Evolutionary conservation across 2,888 invertebrate genomes (phyloP).

Genomic region (Boloria selene): DNA sequence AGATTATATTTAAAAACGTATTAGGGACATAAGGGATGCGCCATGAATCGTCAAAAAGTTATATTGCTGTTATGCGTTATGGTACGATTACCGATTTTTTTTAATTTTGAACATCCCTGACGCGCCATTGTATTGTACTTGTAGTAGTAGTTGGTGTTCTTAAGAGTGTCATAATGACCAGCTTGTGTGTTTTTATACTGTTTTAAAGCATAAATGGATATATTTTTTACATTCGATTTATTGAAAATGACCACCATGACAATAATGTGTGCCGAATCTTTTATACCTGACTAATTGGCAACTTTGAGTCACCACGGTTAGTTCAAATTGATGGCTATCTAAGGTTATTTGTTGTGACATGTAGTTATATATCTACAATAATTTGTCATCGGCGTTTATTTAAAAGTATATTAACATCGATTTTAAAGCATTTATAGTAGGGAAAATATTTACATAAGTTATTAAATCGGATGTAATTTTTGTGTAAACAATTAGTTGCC

Average conservation of each 20-base stretch:
- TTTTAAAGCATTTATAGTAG: constrained; percentile 1
- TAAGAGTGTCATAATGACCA: constrained; percentile 63
- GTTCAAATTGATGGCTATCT: constrained; percentile 73
- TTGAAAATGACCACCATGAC: constrained; percentile 69
- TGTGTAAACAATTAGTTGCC: constrained; percentile 19
- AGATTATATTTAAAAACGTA: neutral
- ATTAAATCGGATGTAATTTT: neutral
- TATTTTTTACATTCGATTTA: constrained; percentile 70
- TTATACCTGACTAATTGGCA: constrained; percentile 73
- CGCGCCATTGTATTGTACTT: constrained; percentile 72
- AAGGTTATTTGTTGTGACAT: constrained; percentile 81
- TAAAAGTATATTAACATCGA: constrained; percentile 37
- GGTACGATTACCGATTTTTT: constrained; percentile 50
- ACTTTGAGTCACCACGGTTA: constrained; percentile 78
- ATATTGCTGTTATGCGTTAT: neutral
- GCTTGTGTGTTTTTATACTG: constrained; percentile 67
- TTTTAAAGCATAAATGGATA: constrained; percentile 66
- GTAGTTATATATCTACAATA: constrained; percentile 61
- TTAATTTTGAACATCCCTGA: constrained; percentile 52
- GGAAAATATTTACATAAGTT: neutral
- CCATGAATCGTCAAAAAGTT: neutral
- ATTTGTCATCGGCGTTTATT: constrained; percentile 61
- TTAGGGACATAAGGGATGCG: neutral
- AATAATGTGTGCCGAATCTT: constrained; percentile 80
- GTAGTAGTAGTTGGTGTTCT: constrained; percentile 50